Percentiles rank a stretch among this genome's conserved stretches.
phyloP scores from a whole-genome alignment of 1,140 invertebrate genomes.

The Lordiphosa clarofinis region DNA sequence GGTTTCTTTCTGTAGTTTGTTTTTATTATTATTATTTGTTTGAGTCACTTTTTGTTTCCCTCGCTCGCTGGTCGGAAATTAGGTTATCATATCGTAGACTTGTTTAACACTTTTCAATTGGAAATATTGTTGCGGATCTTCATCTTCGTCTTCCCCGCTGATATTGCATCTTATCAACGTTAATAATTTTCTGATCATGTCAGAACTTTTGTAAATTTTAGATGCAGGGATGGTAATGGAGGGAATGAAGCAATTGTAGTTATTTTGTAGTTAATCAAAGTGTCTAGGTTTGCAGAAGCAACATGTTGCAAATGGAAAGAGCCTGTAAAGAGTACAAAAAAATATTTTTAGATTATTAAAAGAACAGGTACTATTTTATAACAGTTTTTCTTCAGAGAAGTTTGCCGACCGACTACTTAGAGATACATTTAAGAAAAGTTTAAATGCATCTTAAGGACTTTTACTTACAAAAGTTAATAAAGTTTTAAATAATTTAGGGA shows the following conservation, averaged over 20 bases:
- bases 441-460: too few relatives aligned
- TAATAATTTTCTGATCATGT: slow-evolving; percentile 62
- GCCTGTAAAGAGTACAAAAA: slow-evolving; percentile 16
- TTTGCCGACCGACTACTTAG: too few relatives aligned
- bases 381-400: too few relatives aligned
- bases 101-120: slow-evolving; percentile 75
- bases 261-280: not conserved
- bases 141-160: slow-evolving; percentile 79
- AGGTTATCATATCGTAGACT: slow-evolving; percentile 77
- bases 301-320: slow-evolving; percentile 19
- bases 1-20: slow-evolving; percentile 19
- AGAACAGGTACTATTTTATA: too few relatives aligned
- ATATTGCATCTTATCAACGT: slow-evolving; percentile 77
- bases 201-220: slow-evolving; percentile 25
- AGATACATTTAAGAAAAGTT: too few relatives aligned
- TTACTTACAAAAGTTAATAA: too few relatives aligned
- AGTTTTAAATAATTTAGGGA: too few relatives aligned
- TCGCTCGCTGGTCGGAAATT: slow-evolving; percentile 50
- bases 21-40: slow-evolving; percentile 17
- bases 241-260: slow-evolving; percentile 20
- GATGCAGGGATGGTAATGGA: not conserved
- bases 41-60: slow-evolving; percentile 20
- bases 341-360: too few relatives aligned
- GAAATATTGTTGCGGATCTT: slow-evolving; percentile 63
- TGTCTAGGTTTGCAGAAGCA: slow-evolving; percentile 13